phyloP scores from a whole-genome alignment of 2,113 vertebrate species.

The Pao palembangensis region DNA sequence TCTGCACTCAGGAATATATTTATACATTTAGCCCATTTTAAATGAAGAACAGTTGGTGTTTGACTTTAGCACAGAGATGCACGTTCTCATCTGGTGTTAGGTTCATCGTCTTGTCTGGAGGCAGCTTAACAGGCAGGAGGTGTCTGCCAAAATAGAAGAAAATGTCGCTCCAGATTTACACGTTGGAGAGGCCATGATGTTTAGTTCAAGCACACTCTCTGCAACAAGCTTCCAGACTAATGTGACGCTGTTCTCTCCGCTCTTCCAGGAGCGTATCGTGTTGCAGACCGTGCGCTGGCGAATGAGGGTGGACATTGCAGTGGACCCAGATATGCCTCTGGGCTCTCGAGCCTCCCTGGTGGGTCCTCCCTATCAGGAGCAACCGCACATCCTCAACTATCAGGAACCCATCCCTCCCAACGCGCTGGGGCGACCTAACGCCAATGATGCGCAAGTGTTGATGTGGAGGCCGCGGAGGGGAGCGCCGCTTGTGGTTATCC shows the following conservation, averaged over 20 bases:
- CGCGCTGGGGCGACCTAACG: conserved; percentile 92
- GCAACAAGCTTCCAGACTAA: no score
- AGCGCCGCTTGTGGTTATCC: conserved; percentile 91
- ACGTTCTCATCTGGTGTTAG: conserved; percentile 27
- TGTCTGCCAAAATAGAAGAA: no score
- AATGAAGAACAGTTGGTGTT: neutral
- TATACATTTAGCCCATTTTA: neutral
- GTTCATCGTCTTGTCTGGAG: conserved; percentile 2
- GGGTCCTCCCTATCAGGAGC: conserved; percentile 92
- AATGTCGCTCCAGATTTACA: no score
- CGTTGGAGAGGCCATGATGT: no score
- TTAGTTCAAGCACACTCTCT: no score
- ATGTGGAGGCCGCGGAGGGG: conserved; percentile 98
- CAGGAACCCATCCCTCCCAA: conserved; percentile 98
- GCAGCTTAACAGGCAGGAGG: no score
- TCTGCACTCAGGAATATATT: no score
- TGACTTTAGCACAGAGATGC: conserved; percentile 11
- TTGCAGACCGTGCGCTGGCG: conserved; percentile 97
- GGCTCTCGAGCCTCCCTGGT: conserved; percentile 88
- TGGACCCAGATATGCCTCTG: conserved; percentile 89
- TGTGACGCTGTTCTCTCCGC: no score
- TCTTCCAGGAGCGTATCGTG: conserved; percentile 85
- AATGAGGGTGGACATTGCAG: conserved; percentile 95
- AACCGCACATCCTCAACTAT: conserved; percentile 93
- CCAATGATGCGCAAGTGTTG: conserved; percentile 97